Percentiles rank a stretch among this genome's conserved stretches.
phyloP scores from a whole-genome alignment of 2,797 vertebrate genomes.

The Bradypus variegatus region DNA sequence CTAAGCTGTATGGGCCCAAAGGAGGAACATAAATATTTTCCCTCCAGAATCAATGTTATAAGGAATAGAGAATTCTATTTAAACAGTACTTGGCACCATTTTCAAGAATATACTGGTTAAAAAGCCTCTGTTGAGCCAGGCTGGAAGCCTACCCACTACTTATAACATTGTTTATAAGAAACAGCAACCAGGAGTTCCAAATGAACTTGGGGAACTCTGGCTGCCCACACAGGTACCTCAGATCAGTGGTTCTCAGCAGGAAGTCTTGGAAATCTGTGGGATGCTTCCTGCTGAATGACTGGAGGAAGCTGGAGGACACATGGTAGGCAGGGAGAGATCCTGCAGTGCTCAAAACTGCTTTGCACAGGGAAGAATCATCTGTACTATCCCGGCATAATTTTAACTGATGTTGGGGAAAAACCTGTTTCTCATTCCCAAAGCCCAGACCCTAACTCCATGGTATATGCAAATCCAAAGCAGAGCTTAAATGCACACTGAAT shows the following conservation, averaged over 20 bases:
- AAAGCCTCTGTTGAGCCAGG: neutral
- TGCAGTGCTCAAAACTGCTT: neutral
- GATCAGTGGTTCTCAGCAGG: neutral
- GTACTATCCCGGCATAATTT: neutral
- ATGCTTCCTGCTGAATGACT: neutral
- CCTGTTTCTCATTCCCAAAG: neutral
- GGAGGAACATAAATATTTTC: neutral
- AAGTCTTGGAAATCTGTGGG: neutral
- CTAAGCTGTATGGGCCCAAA: neutral
- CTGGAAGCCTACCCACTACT: neutral
- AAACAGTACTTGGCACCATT: neutral
- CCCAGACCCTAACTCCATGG: neutral
- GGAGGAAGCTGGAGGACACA: neutral
- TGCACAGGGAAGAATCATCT: neutral
- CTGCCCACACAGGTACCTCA: neutral
- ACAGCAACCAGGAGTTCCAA: neutral
- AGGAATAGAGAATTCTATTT: neutral
- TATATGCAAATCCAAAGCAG: neutral
- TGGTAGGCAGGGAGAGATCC: neutral
- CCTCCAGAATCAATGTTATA: neutral
- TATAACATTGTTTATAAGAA: conserved; percentile 28
- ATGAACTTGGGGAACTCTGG: conserved; percentile 3
- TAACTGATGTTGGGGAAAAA: neutral
- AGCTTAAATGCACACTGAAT: neutral
- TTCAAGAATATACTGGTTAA: neutral